A percentile compares a stretch with the other conserved stretches of the same genome.
phyloP scores from a whole-genome alignment of 2,888 invertebrate species.

The Lithodes maja region DNA sequence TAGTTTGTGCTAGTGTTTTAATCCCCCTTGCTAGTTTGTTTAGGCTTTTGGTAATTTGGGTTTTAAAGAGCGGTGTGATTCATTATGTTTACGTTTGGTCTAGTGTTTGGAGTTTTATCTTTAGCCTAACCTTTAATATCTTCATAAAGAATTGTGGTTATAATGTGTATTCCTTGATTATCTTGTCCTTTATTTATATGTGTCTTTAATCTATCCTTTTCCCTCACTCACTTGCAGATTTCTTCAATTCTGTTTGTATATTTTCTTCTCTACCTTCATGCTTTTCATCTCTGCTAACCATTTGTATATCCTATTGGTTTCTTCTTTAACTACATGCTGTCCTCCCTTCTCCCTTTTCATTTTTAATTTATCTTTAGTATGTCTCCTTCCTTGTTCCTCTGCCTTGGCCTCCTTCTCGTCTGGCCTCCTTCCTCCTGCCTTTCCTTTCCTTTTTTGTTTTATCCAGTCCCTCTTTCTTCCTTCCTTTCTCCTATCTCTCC shows the following conservation, averaged over 20 bases:
- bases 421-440: not conserved
- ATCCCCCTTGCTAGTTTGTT: too few species aligned
- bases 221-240: not conserved
- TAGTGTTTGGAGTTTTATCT: too few species aligned
- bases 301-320: not conserved
- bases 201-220: too few species aligned
- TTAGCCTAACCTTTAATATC: too few species aligned
- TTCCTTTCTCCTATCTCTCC: not conserved
- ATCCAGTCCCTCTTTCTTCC: slow-evolving; percentile 1
- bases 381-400: not conserved
- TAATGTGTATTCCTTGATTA: too few species aligned
- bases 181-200: too few species aligned
- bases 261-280: not conserved
- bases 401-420: not conserved
- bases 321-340: not conserved
- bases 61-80: too few species aligned
- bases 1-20: too few species aligned
- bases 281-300: not conserved
- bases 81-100: too few species aligned
- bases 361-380: not conserved
- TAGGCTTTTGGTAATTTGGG: too few species aligned
- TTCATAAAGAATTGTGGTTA: too few species aligned
- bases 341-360: not conserved
- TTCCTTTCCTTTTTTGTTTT: not conserved
- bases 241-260: not conserved